These are phyloP conservation scores for Andrena camellia DNA, from an alignment of 2,888 invertebrate genomes.

Conservation along the genomic window DNA sequence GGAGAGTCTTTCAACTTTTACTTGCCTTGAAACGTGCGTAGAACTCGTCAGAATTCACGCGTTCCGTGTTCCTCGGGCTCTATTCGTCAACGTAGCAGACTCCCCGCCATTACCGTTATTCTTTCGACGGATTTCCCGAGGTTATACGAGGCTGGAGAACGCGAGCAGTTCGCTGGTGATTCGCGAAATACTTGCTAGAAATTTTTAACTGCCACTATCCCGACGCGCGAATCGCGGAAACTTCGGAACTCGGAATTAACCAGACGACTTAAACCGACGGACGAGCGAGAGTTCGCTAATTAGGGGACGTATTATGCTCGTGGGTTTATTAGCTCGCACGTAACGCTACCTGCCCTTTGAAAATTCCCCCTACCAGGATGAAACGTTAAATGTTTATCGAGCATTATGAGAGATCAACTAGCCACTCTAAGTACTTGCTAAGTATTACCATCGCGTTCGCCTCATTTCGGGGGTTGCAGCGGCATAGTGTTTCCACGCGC, in stretches of 20 bases:
- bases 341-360: background rate
- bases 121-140: background rate
- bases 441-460: background rate
- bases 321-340: background rate
- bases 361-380: slow-evolving; percentile 16
- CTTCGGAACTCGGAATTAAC: slow-evolving; percentile 42
- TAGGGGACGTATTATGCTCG: slow-evolving; percentile 18
- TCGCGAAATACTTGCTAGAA: slow-evolving; percentile 21
- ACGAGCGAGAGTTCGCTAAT: slow-evolving; percentile 24
- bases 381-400: slow-evolving; percentile 2
- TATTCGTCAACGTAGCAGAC: background rate
- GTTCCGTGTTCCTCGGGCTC: background rate
- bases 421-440: background rate
- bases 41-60: background rate
- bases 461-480: background rate
- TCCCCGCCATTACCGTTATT: background rate
- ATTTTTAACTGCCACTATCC: slow-evolving; percentile 7
- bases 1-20: too few species aligned
- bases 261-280: slow-evolving; percentile 27
- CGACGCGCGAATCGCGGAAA: slow-evolving; percentile 12
- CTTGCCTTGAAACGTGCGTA: too few species aligned
- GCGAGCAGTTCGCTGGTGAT: slow-evolving; percentile 19
- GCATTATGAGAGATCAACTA: background rate
- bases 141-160: background rate
- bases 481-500: background rate